Conservation (phyloP, 92 coral and sea anemone genomes). For the Epizoanthus fatuus region DNA sequence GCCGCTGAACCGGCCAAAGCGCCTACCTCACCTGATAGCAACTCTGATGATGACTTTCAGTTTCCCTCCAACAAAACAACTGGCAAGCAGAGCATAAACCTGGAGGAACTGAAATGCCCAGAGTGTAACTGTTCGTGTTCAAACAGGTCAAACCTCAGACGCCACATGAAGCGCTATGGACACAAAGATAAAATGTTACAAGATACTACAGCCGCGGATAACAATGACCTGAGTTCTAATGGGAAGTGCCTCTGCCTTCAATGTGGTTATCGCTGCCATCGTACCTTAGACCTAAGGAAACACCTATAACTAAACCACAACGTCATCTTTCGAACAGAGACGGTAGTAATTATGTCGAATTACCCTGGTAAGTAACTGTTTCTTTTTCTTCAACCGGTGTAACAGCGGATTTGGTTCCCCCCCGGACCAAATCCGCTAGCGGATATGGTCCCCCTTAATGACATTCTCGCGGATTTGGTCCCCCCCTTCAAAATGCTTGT, state of each 20-base stretch:
- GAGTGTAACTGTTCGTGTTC: constrained; percentile 21
- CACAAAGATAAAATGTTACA: constrained; percentile 16
- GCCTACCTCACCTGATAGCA: neutral
- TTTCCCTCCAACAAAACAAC: neutral
- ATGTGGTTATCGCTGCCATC: constrained; percentile 48
- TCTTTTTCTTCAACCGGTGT: too few species aligned
- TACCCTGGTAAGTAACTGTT: constrained; percentile 53
- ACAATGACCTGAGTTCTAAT: constrained; percentile 3
- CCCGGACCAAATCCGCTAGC: too few species aligned
- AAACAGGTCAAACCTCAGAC: neutral
- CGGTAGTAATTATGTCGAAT: constrained; percentile 20
- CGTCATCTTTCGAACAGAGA: constrained; percentile 44
- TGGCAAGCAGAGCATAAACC: too few species aligned
- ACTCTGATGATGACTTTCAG: constrained; percentile 11
- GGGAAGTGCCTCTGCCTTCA: constrained; percentile 38
- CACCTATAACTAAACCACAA: constrained; percentile 46
- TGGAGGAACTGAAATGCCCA: constrained; percentile 20
- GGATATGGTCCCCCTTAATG: too few species aligned
- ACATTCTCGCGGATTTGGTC: too few species aligned
- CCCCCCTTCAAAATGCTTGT: too few species aligned
- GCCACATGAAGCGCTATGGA: constrained; percentile 27
- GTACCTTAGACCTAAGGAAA: constrained; percentile 30
- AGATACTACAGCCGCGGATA: neutral
- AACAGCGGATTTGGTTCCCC: too few species aligned
- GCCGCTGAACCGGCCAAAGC: neutral